A percentile compares a stretch with the other conserved stretches of the same genome.
phyloP scores from a whole-genome alignment of 2,888 invertebrate species.

The Dugesia japonica region DNA sequence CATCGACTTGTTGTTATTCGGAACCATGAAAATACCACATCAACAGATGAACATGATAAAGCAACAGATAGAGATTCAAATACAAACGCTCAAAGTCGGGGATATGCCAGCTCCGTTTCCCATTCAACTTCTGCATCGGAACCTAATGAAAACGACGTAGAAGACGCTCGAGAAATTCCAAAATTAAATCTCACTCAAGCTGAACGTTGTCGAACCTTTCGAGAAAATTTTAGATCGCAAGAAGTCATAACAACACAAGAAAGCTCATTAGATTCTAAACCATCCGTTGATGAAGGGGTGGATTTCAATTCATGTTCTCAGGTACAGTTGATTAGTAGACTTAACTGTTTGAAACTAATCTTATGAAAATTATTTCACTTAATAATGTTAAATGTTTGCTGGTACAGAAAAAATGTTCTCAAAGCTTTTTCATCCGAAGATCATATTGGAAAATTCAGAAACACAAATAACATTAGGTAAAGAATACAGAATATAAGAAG shows the following conservation, averaged over 20 bases:
- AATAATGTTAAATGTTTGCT: too few species aligned
- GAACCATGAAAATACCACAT: neutral
- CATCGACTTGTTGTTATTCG: neutral
- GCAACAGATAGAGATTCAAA: neutral
- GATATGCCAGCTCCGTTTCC: neutral
- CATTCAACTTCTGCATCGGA: neutral
- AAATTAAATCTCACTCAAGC: neutral
- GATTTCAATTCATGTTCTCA: slow-evolving; percentile 10
- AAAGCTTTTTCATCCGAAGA: too few species aligned
- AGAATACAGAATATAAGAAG: too few species aligned
- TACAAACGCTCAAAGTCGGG: neutral
- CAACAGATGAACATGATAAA: neutral
- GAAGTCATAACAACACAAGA: neutral
- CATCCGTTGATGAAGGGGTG: neutral
- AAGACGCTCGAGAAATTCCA: neutral
- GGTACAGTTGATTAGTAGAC: too few species aligned
- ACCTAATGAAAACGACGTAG: neutral
- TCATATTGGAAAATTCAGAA: too few species aligned
- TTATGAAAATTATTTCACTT: too few species aligned
- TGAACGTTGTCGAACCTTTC: neutral
- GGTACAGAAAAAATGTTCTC: too few species aligned
- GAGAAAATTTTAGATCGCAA: neutral
- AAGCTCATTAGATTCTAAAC: neutral
- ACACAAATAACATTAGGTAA: too few species aligned
- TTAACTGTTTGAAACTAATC: too few species aligned